Base-by-base conservation (phyloP, 2,113 vertebrate species). In the Limnothrissa miodon region DNA sequence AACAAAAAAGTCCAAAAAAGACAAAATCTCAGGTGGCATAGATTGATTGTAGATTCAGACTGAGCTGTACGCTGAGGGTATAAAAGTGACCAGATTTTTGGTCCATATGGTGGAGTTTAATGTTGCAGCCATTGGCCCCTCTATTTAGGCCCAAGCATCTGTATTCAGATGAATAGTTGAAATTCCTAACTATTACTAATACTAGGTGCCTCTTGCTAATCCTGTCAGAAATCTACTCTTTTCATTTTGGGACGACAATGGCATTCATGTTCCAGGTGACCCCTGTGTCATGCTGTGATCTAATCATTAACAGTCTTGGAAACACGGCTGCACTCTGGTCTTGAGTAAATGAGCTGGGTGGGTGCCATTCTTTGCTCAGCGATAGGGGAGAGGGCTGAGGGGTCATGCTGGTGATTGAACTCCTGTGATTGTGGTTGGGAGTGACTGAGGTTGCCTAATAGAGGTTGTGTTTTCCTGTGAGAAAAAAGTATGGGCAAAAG, bases 301-400 rank as follows among this genome's bases (percentile, higher is more conserved):
- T 91, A 95, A 95, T 94, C n/a, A 93, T 93, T 93, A 92, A 94
- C 39, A 0, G 82, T 82, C 90, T 87, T 84, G 89, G 88, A 90
- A 90, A 88, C 88, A 39, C 84, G 80, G 78, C 53, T 89, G 88
- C 89, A 89, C 88, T 88, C 87, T 79, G 87, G 9, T 80, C 83
- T 59, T 85, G 89, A 87, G 84, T 11, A 90, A 90, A 91, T 87
- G 81, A 39, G 29, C n/a, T 21, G 86, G 83, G 66, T 90, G 87
- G 89, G 86, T 84, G 87, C 90, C 25, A 17, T 36, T 87, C 19
- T 85, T 89, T 83, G 23, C 39, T 86, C 79, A 87, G 86, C 84
- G 89, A 92, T 91, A 90, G 84, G 86, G 85, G 80, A 21, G 78
- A 17, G 87, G 79, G 62, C 80, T 62, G 13, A 86, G 85, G 81